These are phyloP conservation scores for Aegotheles bennettii DNA, from an alignment of 2,113 vertebrate genomes.

Conservation along the genomic window DNA sequence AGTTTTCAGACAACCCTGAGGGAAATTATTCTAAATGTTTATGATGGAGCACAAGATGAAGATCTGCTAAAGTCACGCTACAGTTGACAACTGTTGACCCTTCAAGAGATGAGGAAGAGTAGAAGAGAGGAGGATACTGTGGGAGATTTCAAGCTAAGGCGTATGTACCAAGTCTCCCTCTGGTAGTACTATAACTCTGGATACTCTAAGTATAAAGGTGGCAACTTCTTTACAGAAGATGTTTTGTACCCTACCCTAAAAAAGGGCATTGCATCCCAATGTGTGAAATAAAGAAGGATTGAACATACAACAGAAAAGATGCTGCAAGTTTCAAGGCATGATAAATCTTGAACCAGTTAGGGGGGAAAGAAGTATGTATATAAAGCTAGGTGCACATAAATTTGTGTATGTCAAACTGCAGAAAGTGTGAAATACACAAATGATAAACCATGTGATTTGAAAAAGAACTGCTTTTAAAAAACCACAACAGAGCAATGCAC, in stretches of 20 bases:
- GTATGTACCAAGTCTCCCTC: not conserved
- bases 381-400: not conserved
- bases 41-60: not conserved
- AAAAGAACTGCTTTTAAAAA: not conserved
- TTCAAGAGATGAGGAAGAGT: not conserved
- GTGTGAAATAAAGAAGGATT: not conserved
- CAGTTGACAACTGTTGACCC: not conserved
- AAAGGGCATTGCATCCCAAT: not conserved
- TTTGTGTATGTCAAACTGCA: not conserved
- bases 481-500: not conserved
- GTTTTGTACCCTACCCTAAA: not conserved
- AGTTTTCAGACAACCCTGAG: not conserved
- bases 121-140: not conserved
- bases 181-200: not conserved
- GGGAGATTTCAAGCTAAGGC: not conserved
- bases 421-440: not conserved
- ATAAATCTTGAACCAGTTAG: not conserved
- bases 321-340: not conserved
- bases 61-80: not conserved
- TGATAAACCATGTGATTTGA: not conserved
- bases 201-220: not conserved
- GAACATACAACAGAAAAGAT: not conserved
- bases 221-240: accelerated
- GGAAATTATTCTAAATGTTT: not conserved
- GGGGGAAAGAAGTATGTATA: not conserved